phyloP scores from a whole-genome alignment of 2,113 vertebrate species.

The Callocephalon fimbriatum region DNA sequence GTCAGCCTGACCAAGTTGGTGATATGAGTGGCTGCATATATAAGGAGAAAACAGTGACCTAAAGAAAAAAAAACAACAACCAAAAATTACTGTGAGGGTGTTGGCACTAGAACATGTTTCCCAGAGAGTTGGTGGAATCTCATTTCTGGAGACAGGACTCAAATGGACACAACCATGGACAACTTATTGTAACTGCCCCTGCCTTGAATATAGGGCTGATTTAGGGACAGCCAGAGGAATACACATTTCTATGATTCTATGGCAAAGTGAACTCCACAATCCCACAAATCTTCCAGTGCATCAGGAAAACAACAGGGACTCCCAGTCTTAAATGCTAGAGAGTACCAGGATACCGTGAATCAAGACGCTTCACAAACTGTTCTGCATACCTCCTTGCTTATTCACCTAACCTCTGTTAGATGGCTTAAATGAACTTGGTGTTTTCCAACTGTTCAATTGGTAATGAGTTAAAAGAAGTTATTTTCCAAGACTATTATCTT shows the following conservation, averaged over 20 bases:
- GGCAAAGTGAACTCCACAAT: rapidly evolving
- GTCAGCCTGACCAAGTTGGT: not conserved
- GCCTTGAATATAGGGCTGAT: not conserved
- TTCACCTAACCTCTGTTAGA: not conserved
- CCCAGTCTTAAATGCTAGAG: not conserved
- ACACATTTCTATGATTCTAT: not conserved
- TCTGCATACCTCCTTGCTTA: not conserved
- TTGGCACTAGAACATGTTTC: not conserved
- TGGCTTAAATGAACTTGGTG: not conserved
- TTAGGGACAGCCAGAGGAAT: not conserved
- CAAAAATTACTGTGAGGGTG: not conserved
- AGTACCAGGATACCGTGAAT: not conserved
- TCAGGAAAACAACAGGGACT: not conserved
- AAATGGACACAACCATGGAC: not conserved
- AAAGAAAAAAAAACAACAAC: not conserved
- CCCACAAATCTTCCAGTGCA: not conserved
- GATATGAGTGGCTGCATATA: not conserved
- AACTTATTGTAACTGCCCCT: not conserved
- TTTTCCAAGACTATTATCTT: not conserved
- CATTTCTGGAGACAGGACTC: not conserved
- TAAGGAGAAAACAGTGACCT: not conserved
- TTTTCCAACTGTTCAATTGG: not conserved
- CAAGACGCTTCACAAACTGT: not conserved
- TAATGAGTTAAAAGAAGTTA: not conserved
- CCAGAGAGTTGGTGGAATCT: not conserved